These are phyloP conservation scores for Prionace glauca DNA, from an alignment of 2,797 vertebrate species.

Conservation along the genomic window DNA sequence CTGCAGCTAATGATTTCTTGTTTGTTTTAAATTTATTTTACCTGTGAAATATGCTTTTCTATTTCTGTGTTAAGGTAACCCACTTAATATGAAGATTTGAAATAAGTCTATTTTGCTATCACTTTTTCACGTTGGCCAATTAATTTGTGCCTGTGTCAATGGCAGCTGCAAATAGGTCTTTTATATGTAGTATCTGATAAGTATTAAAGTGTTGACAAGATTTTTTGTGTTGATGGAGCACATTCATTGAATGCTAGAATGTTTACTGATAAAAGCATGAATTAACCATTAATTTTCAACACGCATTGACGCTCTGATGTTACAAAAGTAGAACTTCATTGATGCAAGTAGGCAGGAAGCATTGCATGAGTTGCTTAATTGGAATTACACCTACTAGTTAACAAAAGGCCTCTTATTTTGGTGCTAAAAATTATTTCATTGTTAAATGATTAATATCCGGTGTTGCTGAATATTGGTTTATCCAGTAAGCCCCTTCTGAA, in stretches of 20 bases:
- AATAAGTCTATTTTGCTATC: background rate
- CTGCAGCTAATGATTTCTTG: background rate
- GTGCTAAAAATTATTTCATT: too few species aligned
- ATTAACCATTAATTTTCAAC: too few species aligned
- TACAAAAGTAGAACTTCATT: too few species aligned
- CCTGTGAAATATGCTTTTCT: background rate
- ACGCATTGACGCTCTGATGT: too few species aligned
- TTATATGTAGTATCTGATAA: background rate
- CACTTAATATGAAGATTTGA: background rate
- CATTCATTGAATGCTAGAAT: too few species aligned
- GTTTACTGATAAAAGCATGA: background rate
- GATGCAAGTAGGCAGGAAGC: too few species aligned
- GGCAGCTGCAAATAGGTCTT: background rate
- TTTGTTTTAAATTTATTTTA: background rate
- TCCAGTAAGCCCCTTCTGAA: too few species aligned
- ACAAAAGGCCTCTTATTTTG: too few species aligned
- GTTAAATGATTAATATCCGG: too few species aligned
- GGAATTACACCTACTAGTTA: too few species aligned
- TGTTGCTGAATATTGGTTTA: too few species aligned
- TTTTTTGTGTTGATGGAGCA: background rate
- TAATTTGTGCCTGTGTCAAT: background rate
- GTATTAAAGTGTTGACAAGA: background rate
- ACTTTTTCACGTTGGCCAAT: background rate
- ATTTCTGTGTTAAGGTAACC: background rate
- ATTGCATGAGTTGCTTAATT: too few species aligned